Conservation (phyloP, 2,888 invertebrate genomes). For the Dynastes maya region DNA sequence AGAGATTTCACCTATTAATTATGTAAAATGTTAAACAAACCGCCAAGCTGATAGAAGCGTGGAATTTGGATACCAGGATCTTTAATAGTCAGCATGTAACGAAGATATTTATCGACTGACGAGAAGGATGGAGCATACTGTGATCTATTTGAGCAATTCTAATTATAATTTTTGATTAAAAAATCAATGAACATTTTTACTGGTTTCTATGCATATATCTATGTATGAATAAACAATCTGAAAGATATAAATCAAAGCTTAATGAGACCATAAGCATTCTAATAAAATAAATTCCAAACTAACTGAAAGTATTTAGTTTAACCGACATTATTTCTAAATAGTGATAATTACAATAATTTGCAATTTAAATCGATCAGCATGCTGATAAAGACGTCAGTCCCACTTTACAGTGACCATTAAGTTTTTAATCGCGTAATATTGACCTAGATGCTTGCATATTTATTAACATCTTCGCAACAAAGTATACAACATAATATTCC, state of each 20-base stretch:
- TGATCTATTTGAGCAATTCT: too few relatives aligned
- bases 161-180: too few relatives aligned
- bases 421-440: neutral
- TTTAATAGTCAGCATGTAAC: neutral
- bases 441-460: neutral
- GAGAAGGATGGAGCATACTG: too few relatives aligned
- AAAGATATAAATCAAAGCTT: neutral
- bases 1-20: slow-evolving; percentile 31
- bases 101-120: too few relatives aligned
- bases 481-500: neutral
- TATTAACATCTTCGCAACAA: neutral
- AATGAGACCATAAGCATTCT: neutral
- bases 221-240: too few relatives aligned
- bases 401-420: neutral
- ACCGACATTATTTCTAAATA: neutral
- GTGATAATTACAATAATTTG: slow-evolving; percentile 2
- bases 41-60: neutral
- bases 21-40: slow-evolving; percentile 1
- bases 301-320: neutral
- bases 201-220: too few relatives aligned
- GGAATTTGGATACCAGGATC: neutral
- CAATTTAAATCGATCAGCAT: slow-evolving; percentile 6
- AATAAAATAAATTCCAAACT: neutral
- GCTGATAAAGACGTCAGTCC: neutral
- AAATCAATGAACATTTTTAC: too few relatives aligned